Evolutionary conservation across 2,797 vertebrate species (phyloP).

Genomic region (Clarias platycephalus): DNA sequence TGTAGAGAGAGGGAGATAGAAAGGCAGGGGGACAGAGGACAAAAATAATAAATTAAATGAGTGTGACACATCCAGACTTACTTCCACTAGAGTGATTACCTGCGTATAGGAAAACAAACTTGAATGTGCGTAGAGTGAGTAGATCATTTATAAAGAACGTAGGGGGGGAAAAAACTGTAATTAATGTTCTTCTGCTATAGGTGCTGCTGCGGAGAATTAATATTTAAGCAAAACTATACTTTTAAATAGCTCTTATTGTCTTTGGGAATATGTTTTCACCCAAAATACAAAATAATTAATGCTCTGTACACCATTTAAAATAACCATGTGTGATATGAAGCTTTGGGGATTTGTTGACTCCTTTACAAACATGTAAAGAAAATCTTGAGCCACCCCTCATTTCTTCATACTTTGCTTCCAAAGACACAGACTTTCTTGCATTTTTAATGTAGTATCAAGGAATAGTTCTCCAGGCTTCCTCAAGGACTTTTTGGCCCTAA

Average conservation of each 20-base stretch:
- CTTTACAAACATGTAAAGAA: no score
- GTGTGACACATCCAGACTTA: conserved; percentile 62
- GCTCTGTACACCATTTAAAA: not conserved
- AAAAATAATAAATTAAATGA: conserved; percentile 60
- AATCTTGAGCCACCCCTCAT: no score
- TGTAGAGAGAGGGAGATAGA: conserved; percentile 72
- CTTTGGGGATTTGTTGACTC: not conserved
- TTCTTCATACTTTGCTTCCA: no score
- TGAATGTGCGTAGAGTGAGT: conserved; percentile 44
- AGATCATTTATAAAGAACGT: not conserved
- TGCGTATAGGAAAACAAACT: conserved; percentile 41
- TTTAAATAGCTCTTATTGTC: not conserved
- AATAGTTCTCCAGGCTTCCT: no score
- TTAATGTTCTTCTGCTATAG: not conserved
- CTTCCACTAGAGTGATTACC: conserved; percentile 39
- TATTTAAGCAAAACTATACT: not conserved
- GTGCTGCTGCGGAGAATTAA: not conserved
- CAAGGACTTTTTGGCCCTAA: no score
- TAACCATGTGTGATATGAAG: not conserved
- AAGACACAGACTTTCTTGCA: no score
- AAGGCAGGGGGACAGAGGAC: conserved; percentile 17
- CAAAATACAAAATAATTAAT: not conserved
- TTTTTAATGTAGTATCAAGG: no score
- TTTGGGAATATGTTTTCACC: not conserved
- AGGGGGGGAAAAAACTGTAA: not conserved